Percentiles rank a stretch among this genome's conserved stretches.
Conservation (phyloP, 2,113 vertebrate genomes). For the Labrus mixtus region DNA sequence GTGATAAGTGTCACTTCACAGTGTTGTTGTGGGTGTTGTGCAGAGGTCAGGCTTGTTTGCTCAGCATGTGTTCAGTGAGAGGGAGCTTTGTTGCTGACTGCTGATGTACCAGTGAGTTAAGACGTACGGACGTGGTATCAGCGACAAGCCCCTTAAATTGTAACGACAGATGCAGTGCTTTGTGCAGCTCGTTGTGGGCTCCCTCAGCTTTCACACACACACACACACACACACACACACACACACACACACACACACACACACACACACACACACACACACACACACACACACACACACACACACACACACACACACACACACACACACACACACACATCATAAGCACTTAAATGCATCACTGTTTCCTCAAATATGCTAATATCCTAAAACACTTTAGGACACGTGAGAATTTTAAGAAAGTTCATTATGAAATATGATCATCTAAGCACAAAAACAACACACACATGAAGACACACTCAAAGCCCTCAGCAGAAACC, state of each 20-base stretch:
- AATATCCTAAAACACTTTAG: neutral
- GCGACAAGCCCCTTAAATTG: conserved; percentile 46
- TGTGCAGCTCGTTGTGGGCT: neutral
- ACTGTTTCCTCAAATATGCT: neutral
- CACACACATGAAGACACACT: conserved; percentile 26
- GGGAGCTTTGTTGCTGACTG: conserved; percentile 70
- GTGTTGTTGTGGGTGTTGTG: conserved; percentile 56
- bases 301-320: neutral
- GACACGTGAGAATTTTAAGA: neutral
- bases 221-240: neutral
- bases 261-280: neutral
- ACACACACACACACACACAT: neutral
- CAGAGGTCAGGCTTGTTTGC: conserved; percentile 74
- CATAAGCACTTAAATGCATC: neutral
- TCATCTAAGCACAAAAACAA: neutral
- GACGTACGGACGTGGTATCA: conserved; percentile 70
- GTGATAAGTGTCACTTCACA: conserved; percentile 58
- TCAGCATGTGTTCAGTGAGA: conserved; percentile 61
- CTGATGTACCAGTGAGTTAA: conserved; percentile 70
- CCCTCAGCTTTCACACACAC: conserved; percentile 1
- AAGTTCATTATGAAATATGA: neutral
- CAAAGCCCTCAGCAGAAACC: conserved; percentile 32
- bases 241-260: neutral
- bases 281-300: conserved; percentile 8
- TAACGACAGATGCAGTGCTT: conserved; percentile 42